A percentile compares a stretch with the other conserved stretches of the same genome.
These are phyloP conservation scores for Daubentonia madagascariensis DNA, from an alignment of 2,113 vertebrate genomes.

Conservation along the genomic window DNA sequence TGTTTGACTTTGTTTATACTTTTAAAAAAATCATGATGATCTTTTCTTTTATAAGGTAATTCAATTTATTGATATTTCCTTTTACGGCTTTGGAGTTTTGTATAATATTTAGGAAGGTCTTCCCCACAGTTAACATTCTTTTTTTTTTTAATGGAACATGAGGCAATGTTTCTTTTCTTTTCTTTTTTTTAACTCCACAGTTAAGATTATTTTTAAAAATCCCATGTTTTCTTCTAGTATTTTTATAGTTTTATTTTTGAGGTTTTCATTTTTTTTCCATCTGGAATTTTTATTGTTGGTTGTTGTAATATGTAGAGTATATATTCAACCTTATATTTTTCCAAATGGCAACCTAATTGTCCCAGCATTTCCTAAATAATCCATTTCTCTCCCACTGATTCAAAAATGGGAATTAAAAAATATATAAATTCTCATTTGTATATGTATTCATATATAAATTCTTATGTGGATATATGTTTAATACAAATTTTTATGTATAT, in stretches of 20 bases:
- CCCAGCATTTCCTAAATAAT: neutral
- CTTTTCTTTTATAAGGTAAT: neutral
- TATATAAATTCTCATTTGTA: neutral
- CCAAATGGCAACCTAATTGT: neutral
- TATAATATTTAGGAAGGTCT: slow-evolving; percentile 3
- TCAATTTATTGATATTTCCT: neutral
- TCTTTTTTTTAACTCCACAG: neutral
- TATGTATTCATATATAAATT: slow-evolving; percentile 43
- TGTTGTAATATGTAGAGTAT: neutral
- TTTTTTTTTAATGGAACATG: neutral
- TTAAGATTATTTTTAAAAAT: slow-evolving; percentile 6
- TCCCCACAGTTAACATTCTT: neutral
- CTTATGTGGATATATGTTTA: slow-evolving; percentile 32
- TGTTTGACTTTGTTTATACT: slow-evolving; percentile 15
- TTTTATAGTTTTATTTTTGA: slow-evolving; percentile 28
- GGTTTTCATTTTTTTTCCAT: neutral
- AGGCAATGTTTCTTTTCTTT: too few relatives aligned
- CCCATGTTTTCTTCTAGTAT: neutral
- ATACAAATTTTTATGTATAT: neutral
- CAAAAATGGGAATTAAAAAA: slow-evolving; percentile 39
- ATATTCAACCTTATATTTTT: slow-evolving; percentile 7
- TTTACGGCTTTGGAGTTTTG: neutral
- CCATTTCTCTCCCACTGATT: neutral
- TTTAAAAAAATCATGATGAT: neutral
- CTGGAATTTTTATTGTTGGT: slow-evolving; percentile 12